Percentiles rank a stretch among this genome's conserved stretches.
Evolutionary conservation across 2,888 invertebrate species (phyloP).

Genomic region (Melinaea menophilus): DNA sequence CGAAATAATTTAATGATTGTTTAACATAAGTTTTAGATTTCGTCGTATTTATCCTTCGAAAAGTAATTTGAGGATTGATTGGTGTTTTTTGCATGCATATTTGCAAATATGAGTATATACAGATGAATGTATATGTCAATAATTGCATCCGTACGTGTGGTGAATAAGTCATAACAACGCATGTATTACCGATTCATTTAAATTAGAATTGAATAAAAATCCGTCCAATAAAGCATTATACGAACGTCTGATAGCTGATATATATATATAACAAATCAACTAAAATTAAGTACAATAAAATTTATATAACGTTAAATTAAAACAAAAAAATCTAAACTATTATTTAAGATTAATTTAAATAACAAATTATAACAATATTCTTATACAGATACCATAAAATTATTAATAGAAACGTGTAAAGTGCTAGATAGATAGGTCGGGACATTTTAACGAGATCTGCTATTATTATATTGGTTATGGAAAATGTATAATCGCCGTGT

Average conservation of each 20-base stretch:
- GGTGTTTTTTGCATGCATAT: no score
- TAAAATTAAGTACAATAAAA: slow-evolving; percentile 6
- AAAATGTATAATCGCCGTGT: slow-evolving; percentile 4
- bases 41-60: no score
- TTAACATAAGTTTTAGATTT: background rate
- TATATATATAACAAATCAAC: background rate
- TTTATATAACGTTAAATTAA: background rate
- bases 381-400: background rate
- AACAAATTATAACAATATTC: background rate
- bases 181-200: background rate
- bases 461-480: slow-evolving; percentile 22
- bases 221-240: background rate
- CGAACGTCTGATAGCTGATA: background rate
- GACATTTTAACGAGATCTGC: slow-evolving; percentile 18
- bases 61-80: no score
- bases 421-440: background rate
- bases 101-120: no score
- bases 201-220: slow-evolving; percentile 2
- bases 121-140: no score
- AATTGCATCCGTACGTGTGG: no score
- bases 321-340: background rate
- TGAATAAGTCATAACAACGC: background rate
- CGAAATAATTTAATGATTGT: slow-evolving; percentile 1
- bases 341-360: background rate
- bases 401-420: background rate